phyloP scores from a whole-genome alignment of 2,113 vertebrate genomes.

The Tauraco erythrolophus region DNA sequence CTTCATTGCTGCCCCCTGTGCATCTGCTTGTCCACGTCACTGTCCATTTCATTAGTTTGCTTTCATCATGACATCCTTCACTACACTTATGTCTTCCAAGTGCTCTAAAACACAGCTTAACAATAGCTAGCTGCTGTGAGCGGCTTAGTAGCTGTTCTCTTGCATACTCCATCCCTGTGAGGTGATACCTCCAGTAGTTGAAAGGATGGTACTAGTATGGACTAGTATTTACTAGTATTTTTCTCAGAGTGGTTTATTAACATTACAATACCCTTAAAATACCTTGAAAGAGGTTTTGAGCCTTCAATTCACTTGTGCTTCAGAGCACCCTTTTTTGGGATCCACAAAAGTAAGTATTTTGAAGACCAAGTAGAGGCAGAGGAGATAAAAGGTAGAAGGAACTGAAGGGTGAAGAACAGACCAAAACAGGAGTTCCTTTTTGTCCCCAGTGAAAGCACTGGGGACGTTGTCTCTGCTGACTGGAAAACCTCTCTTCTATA shows the following conservation, averaged over 20 bases:
- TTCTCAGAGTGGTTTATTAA: neutral
- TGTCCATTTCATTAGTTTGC: slow-evolving; percentile 51
- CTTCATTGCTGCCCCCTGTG: slow-evolving; percentile 4
- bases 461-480: neutral
- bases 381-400: neutral
- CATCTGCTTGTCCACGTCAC: neutral
- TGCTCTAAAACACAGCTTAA: neutral
- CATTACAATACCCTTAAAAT: neutral
- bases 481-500: neutral
- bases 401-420: neutral
- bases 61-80: slow-evolving; percentile 46
- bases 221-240: neutral
- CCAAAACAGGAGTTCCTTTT: neutral
- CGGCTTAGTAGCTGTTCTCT: neutral
- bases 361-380: neutral
- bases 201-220: neutral
- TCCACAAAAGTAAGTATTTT: neutral
- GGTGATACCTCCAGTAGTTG: neutral
- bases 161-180: neutral
- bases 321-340: neutral
- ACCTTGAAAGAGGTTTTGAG: neutral
- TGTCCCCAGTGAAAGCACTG: neutral
- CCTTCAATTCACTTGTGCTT: neutral
- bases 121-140: neutral
- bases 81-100: neutral